These are phyloP conservation scores for Euphonia xanthogaster DNA, from an alignment of 2,797 vertebrate genomes.

Conservation along the genomic window DNA sequence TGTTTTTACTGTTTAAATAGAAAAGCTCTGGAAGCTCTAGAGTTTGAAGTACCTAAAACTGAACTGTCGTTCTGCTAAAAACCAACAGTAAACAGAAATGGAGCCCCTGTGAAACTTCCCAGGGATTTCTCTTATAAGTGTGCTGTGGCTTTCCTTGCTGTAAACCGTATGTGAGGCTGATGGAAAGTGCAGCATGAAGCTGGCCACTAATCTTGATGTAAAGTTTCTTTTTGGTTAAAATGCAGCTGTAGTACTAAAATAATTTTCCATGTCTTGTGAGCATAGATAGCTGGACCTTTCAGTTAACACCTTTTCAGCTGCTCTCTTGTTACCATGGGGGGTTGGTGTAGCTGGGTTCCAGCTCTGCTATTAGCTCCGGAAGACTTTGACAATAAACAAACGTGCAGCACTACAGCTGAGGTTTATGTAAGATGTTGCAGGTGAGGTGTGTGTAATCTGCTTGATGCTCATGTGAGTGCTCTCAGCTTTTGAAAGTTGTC, in stretches of 20 bases:
- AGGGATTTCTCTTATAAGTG: not conserved
- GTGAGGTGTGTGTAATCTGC: not conserved
- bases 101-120: not conserved
- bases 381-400: not conserved
- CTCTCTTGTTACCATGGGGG: not conserved
- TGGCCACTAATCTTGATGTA: not conserved
- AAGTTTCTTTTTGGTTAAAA: not conserved
- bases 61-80: not conserved
- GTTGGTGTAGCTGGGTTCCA: not conserved
- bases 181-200: not conserved
- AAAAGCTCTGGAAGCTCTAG: not conserved
- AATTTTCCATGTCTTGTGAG: not conserved
- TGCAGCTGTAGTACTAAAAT: not conserved
- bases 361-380: not conserved
- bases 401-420: not conserved
- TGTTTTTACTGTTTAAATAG: not conserved
- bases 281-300: not conserved
- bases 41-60: not conserved
- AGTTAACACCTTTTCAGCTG: not conserved
- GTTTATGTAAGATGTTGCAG: not conserved
- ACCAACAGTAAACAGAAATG: not conserved
- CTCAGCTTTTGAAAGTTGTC: not conserved
- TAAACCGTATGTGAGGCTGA: fast-evolving
- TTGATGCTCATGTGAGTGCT: not conserved
- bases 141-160: not conserved